Evolutionary conservation across 1,140 invertebrate species (phyloP).

Genomic region (Eriosoma lanigerum): DNA sequence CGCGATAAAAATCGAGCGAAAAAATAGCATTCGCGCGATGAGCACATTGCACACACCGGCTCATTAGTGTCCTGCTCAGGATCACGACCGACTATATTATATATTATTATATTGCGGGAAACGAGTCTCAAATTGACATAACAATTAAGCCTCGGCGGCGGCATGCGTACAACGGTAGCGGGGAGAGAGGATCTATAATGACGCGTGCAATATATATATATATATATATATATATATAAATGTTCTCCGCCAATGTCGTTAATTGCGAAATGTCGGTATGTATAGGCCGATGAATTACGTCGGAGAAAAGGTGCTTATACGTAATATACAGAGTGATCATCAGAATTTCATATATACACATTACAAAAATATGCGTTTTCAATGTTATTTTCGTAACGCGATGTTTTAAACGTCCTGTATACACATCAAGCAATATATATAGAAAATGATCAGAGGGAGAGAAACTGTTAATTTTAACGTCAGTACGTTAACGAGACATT

Average conservation of each 20-base stretch:
- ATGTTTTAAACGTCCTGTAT: too few species aligned
- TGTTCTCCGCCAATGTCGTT: neutral
- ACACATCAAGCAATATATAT: too few species aligned
- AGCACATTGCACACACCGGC: neutral
- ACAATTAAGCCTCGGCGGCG: conserved; percentile 40
- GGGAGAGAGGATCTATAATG: conserved; percentile 20
- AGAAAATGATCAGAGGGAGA: conserved; percentile 11
- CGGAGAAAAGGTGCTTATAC: neutral
- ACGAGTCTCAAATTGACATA: conserved; percentile 50
- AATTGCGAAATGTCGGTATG: conserved; percentile 40
- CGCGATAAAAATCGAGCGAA: conserved; percentile 31
- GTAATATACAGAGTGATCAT: neutral
- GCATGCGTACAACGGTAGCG: neutral
- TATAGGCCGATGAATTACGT: neutral
- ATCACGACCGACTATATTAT: conserved; percentile 30
- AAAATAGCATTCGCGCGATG: conserved; percentile 21
- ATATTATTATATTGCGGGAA: neutral
- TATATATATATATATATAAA: too few species aligned
- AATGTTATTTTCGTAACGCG: too few species aligned
- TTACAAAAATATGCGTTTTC: too few species aligned
- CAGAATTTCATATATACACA: neutral
- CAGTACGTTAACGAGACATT: conserved; percentile 49
- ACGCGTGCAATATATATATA: neutral
- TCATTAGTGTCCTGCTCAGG: conserved; percentile 34
- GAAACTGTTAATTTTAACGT: conserved; percentile 51